A percentile compares a stretch with the other conserved stretches of the same genome.
phyloP scores from a whole-genome alignment of 2,113 vertebrate genomes.

The Rafetus swinhoei region DNA sequence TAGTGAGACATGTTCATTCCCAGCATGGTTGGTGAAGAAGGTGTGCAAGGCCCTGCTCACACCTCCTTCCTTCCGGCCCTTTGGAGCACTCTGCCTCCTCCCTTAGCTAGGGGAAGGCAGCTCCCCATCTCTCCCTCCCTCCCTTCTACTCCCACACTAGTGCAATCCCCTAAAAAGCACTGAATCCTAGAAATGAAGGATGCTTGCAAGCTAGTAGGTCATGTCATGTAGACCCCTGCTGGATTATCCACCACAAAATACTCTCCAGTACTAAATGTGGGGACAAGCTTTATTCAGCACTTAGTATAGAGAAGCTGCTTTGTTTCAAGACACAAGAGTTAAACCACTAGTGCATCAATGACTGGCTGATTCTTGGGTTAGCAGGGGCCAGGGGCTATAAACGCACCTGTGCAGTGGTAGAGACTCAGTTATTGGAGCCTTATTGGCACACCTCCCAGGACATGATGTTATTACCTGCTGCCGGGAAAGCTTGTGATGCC shows the following conservation, averaged over 20 bases:
- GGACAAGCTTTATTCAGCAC: not conserved
- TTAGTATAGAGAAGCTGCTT: not conserved
- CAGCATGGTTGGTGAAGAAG: not conserved
- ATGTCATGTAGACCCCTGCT: not conserved
- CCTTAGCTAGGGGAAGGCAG: not conserved
- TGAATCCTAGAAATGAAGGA: not conserved
- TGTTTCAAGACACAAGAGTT: not conserved
- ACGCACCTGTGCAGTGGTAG: not conserved
- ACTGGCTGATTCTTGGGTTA: not conserved
- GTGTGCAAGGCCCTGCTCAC: not conserved
- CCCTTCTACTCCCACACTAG: not conserved
- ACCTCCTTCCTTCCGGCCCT: not conserved
- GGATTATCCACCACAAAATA: no score
- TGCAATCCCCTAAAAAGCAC: not conserved
- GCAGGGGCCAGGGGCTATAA: not conserved
- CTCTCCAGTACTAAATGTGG: no score
- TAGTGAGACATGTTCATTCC: not conserved
- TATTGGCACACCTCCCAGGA: not conserved
- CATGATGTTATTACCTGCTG: not conserved
- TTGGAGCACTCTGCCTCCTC: not conserved
- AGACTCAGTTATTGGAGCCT: not conserved
- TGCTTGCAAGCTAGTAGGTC: not conserved
- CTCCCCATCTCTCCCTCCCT: not conserved
- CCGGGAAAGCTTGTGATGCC: not conserved
- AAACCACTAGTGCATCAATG: not conserved